Base-by-base conservation (phyloP, 2,797 vertebrate species). In the Geotrypetes seraphini region DNA sequence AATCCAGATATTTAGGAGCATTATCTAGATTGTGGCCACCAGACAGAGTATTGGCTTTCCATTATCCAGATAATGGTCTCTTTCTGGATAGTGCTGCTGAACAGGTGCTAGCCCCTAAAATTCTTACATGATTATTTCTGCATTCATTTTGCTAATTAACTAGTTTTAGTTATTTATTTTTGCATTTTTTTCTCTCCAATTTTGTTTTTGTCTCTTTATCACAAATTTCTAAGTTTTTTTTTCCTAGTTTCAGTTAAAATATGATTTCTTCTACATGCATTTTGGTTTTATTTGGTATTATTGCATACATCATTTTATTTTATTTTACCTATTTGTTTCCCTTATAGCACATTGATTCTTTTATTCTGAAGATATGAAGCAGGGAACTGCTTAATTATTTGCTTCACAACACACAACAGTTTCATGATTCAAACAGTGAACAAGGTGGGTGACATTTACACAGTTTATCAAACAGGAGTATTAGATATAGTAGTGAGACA, bases 401-500 rank as follows among this genome's bases (percentile, higher is more conserved):
- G 62, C 33, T 63, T 64, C 66, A 60, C 75, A 28, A 67, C 69
- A 50, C 66, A 60, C 53, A n/a, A 52, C 69, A 68, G 69, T 78
- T 67, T 53, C 70, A 75, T 73, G 73, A 57, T 60, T 57, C 53
- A 73, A 71, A 72, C 46, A 56, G 51, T 59, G 50, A 44, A 66
- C 57, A 75, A 83, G 79, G 81, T 84, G 75, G 81, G 81, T 84
- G 69, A 62, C 54, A 53, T 60, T 75, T 62, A 43, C 44, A 57
- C 15, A 43, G 60, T 54, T 36, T 57, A 49, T 74, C 36, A n/a
- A 47, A n/a, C n/a, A n/a, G 56, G 45, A 41, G n/a, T n/a, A n/a
- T n/a, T n/a, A n/a, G n/a, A 24, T 43, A 12, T 5, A 5, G 49
- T 46, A 33, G 59, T 42, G 34, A 15, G 44, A 46, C 25, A 24